Evolutionary conservation across 2,797 vertebrate genomes (phyloP).

Genomic region (Myripristis jacobus): DNA sequence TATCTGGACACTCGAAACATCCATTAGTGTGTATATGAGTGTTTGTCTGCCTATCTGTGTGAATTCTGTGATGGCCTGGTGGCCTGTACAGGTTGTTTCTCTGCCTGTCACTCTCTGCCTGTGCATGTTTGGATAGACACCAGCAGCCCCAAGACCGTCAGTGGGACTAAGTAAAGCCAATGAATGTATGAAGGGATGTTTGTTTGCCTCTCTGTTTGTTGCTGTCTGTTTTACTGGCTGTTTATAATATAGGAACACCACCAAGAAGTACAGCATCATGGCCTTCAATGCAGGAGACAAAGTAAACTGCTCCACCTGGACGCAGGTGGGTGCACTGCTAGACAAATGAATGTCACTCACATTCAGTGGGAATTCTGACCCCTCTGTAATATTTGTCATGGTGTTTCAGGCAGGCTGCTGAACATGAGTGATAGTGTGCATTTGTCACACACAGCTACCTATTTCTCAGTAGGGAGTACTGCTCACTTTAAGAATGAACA

Average conservation of each 20-base stretch:
- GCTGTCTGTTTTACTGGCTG: not conserved
- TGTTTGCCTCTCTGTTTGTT: constrained; percentile 9
- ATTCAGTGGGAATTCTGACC: not conserved
- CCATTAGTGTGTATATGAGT: not conserved
- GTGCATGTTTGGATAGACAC: too few relatives aligned
- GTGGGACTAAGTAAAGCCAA: too few relatives aligned
- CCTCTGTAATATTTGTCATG: not conserved
- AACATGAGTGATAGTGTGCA: too few relatives aligned
- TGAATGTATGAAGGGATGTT: not conserved
- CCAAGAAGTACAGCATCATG: constrained; percentile 94
- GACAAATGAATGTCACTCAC: not conserved
- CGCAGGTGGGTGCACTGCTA: constrained; percentile 82
- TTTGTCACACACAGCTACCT: too few relatives aligned
- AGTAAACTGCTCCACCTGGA: constrained; percentile 92
- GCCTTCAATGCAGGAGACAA: constrained; percentile 92
- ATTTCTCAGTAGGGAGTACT: too few relatives aligned
- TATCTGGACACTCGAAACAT: not conserved
- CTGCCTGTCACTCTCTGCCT: too few relatives aligned
- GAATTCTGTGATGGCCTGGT: too few relatives aligned
- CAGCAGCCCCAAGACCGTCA: too few relatives aligned
- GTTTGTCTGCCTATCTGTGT: too few relatives aligned
- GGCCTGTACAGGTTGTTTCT: too few relatives aligned
- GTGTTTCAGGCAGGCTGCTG: too few relatives aligned
- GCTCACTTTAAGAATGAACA: too few relatives aligned
- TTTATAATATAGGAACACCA: constrained; percentile 84